Evolutionary conservation across 2,113 vertebrate genomes (phyloP).

Genomic region (Cheilinus undulatus): DNA sequence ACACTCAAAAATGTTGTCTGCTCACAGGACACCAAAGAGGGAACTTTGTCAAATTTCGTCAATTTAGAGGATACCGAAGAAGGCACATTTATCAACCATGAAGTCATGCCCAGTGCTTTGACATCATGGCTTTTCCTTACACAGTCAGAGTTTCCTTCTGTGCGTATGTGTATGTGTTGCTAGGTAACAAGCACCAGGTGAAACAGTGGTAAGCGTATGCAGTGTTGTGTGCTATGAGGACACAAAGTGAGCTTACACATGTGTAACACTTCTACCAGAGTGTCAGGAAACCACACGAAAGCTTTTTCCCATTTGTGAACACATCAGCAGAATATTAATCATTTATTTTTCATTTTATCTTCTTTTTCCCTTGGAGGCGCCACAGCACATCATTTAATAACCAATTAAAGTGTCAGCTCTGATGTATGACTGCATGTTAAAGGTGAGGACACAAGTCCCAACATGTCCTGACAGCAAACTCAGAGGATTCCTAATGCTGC

Average conservation of each 20-base stretch:
- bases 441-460: not conserved
- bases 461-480: slow-evolving; percentile 16
- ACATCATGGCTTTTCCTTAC: slow-evolving; percentile 3
- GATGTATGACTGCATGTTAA: slow-evolving; percentile 9
- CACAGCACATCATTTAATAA: slow-evolving; percentile 18
- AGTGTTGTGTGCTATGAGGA: slow-evolving; percentile 11
- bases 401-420: slow-evolving; percentile 37
- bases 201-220: slow-evolving; percentile 58
- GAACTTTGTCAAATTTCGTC: too few species aligned
- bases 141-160: slow-evolving; percentile 60
- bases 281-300: slow-evolving; percentile 40
- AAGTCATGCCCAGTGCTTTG: too few species aligned
- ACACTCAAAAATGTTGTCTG: too few species aligned
- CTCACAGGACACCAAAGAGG: too few species aligned
- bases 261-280: not conserved
- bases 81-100: too few species aligned
- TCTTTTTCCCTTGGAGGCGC: slow-evolving; percentile 1
- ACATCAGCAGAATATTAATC: not conserved
- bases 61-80: too few species aligned
- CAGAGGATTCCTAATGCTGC: slow-evolving; percentile 10
- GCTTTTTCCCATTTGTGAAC: slow-evolving; percentile 4
- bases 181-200: slow-evolving; percentile 30
- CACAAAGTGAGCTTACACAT: slow-evolving; percentile 7
- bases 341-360: too few species aligned
- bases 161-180: slow-evolving; percentile 32